A percentile compares a stretch with the other conserved stretches of the same genome.
Evolutionary conservation across 2,113 vertebrate genomes (phyloP).

Genomic region (Neoarius graeffei): DNA sequence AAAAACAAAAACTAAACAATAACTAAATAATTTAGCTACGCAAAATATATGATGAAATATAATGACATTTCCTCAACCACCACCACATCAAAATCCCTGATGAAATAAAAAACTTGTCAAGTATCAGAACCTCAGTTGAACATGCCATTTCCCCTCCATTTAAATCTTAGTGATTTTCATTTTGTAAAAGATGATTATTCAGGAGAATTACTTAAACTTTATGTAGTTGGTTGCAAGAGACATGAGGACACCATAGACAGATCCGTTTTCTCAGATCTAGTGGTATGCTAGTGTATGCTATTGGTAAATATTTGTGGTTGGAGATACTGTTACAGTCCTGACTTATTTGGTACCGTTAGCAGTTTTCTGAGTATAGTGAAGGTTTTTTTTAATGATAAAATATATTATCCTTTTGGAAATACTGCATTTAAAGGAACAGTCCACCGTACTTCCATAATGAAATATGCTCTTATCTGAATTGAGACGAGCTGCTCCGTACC

Average conservation of each 20-base stretch:
- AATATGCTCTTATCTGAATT: no score
- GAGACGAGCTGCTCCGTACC: no score
- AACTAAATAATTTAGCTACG: background rate
- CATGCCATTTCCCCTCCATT: background rate
- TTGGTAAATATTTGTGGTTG: background rate
- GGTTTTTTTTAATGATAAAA: background rate
- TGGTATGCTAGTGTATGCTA: background rate
- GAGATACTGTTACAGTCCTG: no score
- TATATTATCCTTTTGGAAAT: background rate
- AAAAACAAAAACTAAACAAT: background rate
- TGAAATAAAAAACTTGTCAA: background rate
- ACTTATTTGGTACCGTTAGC: background rate
- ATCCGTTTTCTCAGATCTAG: background rate
- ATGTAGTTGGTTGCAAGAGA: background rate
- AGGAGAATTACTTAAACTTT: background rate
- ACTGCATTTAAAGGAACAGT: background rate
- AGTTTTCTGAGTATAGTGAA: background rate
- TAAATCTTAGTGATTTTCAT: background rate
- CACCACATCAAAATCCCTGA: background rate
- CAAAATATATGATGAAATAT: background rate
- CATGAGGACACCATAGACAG: background rate
- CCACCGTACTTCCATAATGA: no score
- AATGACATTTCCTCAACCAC: background rate
- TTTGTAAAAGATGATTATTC: background rate
- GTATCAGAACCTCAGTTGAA: background rate